Evolutionary conservation across 1,140 invertebrate genomes (phyloP).

Genomic region (Araneus ventricosus): DNA sequence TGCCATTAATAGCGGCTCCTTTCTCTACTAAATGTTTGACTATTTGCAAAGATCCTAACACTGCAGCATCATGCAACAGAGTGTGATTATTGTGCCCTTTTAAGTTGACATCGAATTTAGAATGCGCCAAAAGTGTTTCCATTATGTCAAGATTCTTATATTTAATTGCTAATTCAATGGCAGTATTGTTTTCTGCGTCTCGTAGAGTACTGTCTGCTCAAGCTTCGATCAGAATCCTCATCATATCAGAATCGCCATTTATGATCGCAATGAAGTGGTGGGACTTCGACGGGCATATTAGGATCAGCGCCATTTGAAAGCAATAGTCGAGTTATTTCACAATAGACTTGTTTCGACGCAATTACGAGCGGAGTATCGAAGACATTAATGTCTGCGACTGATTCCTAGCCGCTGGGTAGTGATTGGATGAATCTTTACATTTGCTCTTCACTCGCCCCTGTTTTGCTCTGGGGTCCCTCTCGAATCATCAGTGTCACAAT

Average conservation of each 20-base stretch:
- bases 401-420: too few species aligned
- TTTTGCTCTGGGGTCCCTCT: too few species aligned
- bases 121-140: neutral
- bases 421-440: too few species aligned
- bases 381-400: too few species aligned
- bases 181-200: neutral
- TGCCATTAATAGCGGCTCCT: neutral
- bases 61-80: slow-evolving; percentile 18
- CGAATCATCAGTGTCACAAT: too few species aligned
- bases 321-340: slow-evolving; percentile 16
- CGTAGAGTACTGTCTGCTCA: neutral
- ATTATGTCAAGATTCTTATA: neutral
- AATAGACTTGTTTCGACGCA: neutral
- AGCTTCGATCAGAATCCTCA: neutral
- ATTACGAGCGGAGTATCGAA: too few species aligned
- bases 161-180: neutral
- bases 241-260: slow-evolving; percentile 77
- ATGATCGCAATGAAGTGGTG: slow-evolving; percentile 79
- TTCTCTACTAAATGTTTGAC: neutral
- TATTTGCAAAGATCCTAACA: neutral
- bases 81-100: neutral
- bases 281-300: slow-evolving; percentile 75
- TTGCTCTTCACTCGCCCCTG: too few species aligned
- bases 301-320: slow-evolving; percentile 15
- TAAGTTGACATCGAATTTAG: neutral